Percentiles rank a stretch among this genome's conserved stretches.
phyloP scores from a whole-genome alignment of 2,888 invertebrate species.

The Stegana nigrithorax region DNA sequence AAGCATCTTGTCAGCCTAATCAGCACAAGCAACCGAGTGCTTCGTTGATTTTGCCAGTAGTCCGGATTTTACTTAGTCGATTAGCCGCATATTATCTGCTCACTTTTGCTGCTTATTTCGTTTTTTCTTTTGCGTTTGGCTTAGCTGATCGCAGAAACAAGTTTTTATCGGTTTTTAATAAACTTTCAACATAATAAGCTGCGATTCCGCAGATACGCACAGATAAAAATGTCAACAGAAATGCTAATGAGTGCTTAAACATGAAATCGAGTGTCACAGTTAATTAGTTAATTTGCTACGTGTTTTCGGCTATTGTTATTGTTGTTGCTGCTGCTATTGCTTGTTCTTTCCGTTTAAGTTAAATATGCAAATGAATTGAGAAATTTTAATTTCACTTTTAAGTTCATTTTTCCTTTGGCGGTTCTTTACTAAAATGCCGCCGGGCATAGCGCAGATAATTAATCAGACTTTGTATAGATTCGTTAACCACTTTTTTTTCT shows the following conservation, averaged over 20 bases:
- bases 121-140: too few relatives aligned
- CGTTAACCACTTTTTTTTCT: too few relatives aligned
- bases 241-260: constrained; percentile 30
- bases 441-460: constrained; percentile 17
- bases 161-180: not conserved
- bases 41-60: not conserved
- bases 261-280: constrained; percentile 32
- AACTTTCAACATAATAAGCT: constrained; percentile 4
- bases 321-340: too few relatives aligned
- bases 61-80: too few relatives aligned
- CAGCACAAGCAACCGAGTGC: not conserved
- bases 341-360: too few relatives aligned
- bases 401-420: not conserved
- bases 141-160: not conserved
- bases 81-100: not conserved
- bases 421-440: not conserved
- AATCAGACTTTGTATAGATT: too few relatives aligned
- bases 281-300: constrained; percentile 35
- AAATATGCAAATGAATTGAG: constrained; percentile 13
- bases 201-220: constrained; percentile 6
- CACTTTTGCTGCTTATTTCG: not conserved
- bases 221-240: constrained; percentile 25
- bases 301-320: too few relatives aligned
- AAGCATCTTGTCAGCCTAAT: not conserved
- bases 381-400: constrained; percentile 2